These are phyloP conservation scores for Acanthosepion pharaonis DNA, from an alignment of 2,888 invertebrate genomes.

Conservation along the genomic window DNA sequence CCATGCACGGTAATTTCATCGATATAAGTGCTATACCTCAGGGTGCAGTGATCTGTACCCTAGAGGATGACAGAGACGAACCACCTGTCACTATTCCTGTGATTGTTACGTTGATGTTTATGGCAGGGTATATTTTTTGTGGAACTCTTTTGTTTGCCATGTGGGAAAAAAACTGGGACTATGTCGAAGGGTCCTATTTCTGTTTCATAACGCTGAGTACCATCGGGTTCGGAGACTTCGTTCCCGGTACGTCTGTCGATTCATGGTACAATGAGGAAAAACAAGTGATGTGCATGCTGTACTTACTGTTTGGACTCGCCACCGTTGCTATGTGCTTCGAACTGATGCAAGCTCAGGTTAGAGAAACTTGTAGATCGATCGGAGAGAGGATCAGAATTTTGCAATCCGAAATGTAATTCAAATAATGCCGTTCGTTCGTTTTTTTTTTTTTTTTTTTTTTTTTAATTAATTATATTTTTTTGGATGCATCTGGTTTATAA, in stretches of 20 bases:
- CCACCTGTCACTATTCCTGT: conserved; percentile 82
- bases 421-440: not conserved
- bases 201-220: conserved; percentile 76
- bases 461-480: not conserved
- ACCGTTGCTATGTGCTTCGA: conserved; percentile 76
- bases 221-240: conserved; percentile 75
- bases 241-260: conserved; percentile 70
- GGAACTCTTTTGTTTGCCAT: conserved; percentile 92
- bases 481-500: not conserved
- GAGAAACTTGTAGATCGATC: conserved; percentile 72
- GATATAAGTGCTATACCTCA: not conserved
- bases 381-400: conserved; percentile 72
- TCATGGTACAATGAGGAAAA: conserved; percentile 66
- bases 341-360: conserved; percentile 76
- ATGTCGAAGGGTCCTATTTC: conserved; percentile 84
- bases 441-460: too few species aligned
- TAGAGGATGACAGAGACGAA: conserved; percentile 48
- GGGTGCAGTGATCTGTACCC: not conserved
- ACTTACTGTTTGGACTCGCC: conserved; percentile 75
- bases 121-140: conserved; percentile 90
- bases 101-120: conserved; percentile 89
- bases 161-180: conserved; percentile 95
- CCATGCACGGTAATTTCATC: not conserved
- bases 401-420: conserved; percentile 49
- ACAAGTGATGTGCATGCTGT: conserved; percentile 72